phyloP scores from a whole-genome alignment of 2,113 vertebrate genomes.

The Pleuronectes platessa region DNA sequence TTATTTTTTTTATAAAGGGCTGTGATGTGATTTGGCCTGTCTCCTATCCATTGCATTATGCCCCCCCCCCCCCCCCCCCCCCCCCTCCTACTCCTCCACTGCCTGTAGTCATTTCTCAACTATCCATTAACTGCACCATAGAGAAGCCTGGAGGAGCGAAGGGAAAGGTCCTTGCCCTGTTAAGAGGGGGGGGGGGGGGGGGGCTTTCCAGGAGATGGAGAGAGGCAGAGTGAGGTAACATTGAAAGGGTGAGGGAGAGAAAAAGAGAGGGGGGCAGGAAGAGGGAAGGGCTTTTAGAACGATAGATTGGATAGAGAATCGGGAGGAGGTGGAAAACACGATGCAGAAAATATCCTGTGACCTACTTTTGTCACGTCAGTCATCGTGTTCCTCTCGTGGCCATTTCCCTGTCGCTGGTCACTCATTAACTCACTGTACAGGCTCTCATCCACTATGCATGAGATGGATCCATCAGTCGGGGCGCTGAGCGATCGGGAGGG shows the following conservation, averaged over 20 bases:
- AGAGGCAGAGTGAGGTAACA: constrained; percentile 31
- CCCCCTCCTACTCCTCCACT: constrained; percentile 10
- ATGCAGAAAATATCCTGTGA: constrained; percentile 41
- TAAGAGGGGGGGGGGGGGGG: constrained; percentile 51
- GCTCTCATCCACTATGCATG: constrained; percentile 43
- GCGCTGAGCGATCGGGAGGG: not conserved
- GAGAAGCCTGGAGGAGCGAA: constrained; percentile 69
- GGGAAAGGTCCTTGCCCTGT: constrained; percentile 61
- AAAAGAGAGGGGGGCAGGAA: not conserved
- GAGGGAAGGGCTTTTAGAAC: constrained; percentile 24
- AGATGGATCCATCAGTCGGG: constrained; percentile 23
- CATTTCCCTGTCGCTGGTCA: constrained; percentile 51
- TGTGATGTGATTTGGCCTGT: constrained; percentile 61
- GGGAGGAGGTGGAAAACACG: constrained; percentile 37
- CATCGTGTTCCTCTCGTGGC: constrained; percentile 35
- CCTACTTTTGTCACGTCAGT: constrained; percentile 62
- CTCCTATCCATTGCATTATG: constrained; percentile 62
- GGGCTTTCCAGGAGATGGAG: constrained; percentile 64
- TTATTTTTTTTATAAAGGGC: constrained; percentile 26
- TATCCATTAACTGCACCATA: constrained; percentile 74
- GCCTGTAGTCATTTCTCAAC: constrained; percentile 65
- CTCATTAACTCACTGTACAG: constrained; percentile 46
- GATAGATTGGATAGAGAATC: constrained; percentile 10
- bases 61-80: constrained; percentile 26
- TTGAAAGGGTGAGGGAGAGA: not conserved